A percentile compares a stretch with the other conserved stretches of the same genome.
Conservation (phyloP, 2,888 invertebrate species). For the Arrhopalites spinosus region DNA sequence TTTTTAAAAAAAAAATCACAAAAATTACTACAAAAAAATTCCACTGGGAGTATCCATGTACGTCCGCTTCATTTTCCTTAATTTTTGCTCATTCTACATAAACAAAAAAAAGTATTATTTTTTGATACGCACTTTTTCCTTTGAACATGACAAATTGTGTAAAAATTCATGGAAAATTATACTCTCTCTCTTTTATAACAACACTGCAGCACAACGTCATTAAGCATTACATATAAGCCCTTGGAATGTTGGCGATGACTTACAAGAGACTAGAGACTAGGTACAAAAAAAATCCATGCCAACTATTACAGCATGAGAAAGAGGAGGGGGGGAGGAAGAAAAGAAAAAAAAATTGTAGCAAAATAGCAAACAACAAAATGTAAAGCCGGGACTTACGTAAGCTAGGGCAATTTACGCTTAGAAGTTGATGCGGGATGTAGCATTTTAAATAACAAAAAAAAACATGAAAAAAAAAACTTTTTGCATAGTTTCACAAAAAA, state of each 20-base stretch:
- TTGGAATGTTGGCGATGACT: no score
- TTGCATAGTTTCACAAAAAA: slow-evolving; percentile 6
- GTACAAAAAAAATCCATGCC: not conserved
- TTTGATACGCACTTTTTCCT: no score
- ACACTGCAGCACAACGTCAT: no score
- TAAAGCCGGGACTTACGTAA: no score
- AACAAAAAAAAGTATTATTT: no score
- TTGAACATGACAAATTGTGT: not conserved
- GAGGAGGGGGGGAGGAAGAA: not conserved
- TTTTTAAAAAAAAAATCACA: slow-evolving; percentile 17
- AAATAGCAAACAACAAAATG: no score
- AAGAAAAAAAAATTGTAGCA: no score
- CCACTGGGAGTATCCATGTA: no score
- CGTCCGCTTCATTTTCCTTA: not conserved
- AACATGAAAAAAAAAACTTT: slow-evolving; percentile 7
- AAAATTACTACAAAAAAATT: slow-evolving; percentile 18
- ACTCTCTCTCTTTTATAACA: no score
- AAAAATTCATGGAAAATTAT: not conserved
- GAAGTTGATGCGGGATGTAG: no score
- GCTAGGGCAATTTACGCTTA: no score
- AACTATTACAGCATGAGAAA: not conserved
- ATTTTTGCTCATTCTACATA: not conserved
- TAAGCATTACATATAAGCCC: no score
- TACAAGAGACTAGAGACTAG: not conserved
- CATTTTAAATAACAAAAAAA: not conserved